Evolutionary conservation across 1,140 invertebrate genomes (phyloP), one percentile per base, ranked within the genome.

Genomic region (Bombus balteatus): DNA sequence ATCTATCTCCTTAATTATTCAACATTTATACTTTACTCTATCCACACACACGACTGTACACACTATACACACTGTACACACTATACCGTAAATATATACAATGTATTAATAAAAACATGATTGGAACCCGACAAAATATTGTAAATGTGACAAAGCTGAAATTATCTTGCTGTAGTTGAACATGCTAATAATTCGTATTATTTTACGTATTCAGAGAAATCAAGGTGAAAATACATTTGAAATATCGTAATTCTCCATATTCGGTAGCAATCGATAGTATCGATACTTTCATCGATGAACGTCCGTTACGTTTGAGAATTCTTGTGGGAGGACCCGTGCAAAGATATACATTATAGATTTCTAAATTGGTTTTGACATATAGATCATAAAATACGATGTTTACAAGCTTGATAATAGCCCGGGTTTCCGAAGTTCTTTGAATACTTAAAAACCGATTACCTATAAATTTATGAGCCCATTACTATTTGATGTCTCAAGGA

Each of bases 321-420:
- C 43, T 32, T n/a, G 78, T 81, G 78, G 66, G 78, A 81, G 47
- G 78, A 53, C 28, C 62, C 53, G 59, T 32, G 57, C 57, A 12
- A 71, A 79, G 65, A 41, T 72, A 57, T 81, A 81, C 10, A 78
- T 78, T 65, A 78, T 78, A 39, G 62, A 81, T 76, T 81, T 75
- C 59, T 72, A 88, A 88, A 88, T 88, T 85, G 59, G 32, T 62
- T 86, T 81, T 76, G 83, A 88, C 76, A 37, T 80, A 34, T 76
- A 32, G 41, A n/a, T 62, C 87, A 25, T 88, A 88, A 88, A 88
- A 43, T 28, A 37, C 32, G 9, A n/a, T 81, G 47, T 88, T 88
- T 88, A 88, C 66, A 68, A 47, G 39, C 47, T 25, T 39, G 70
- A 85, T 85, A 85, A 87, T 87, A 78, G 68, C 53, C 53, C 85